Evolutionary conservation across 2,888 invertebrate species (phyloP).

Genomic region (Lasioglossum calceatum): DNA sequence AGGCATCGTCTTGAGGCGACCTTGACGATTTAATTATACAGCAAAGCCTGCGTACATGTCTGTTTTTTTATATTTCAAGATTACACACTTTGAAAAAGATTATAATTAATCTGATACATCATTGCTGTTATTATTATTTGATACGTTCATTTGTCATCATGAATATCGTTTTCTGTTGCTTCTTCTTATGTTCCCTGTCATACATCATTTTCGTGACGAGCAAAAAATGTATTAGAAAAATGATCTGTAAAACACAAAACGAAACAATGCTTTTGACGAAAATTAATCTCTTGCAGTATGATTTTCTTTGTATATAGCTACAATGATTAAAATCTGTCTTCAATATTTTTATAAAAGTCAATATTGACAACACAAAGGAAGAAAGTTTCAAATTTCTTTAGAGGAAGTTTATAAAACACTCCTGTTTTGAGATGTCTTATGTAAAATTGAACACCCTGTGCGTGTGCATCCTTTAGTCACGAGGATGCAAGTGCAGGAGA

Average conservation of each 20-base stretch:
- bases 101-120: neutral
- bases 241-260: neutral
- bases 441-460: neutral
- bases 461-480: constrained; percentile 12
- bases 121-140: neutral
- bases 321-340: neutral
- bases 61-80: neutral
- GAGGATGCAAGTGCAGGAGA: neutral
- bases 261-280: neutral
- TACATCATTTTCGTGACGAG: neutral
- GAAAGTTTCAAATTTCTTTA: neutral
- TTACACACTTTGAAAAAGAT: neutral
- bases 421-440: neutral
- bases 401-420: neutral
- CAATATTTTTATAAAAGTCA: neutral
- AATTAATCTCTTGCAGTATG: neutral
- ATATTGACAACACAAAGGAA: neutral
- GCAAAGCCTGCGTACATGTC: neutral
- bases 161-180: neutral
- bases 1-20: neutral
- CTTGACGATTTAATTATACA: neutral
- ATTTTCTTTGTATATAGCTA: neutral
- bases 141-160: neutral
- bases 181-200: neutral
- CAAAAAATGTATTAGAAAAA: neutral